A percentile compares a stretch with the other conserved stretches of the same genome.
phyloP scores from a whole-genome alignment of 2,888 invertebrate species.

The Amphipyra berbera region DNA sequence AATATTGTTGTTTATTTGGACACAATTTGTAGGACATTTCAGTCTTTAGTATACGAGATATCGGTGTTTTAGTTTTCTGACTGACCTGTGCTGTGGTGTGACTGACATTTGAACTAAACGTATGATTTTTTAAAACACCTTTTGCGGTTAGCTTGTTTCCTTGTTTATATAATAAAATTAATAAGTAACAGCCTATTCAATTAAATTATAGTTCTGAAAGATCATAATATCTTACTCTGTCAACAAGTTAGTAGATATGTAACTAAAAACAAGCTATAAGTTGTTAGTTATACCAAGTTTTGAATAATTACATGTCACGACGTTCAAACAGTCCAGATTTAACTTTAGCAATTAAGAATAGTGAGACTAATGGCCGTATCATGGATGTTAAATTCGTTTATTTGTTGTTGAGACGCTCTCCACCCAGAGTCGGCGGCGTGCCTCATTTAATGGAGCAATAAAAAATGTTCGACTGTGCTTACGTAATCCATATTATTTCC shows the following conservation, averaged over 20 bases:
- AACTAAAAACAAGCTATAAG: constrained; percentile 35
- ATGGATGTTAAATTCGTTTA: constrained; percentile 78
- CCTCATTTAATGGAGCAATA: constrained; percentile 89
- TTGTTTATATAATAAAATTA: neutral
- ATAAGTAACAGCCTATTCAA: neutral
- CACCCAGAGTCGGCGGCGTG: constrained; percentile 84
- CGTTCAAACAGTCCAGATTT: constrained; percentile 70
- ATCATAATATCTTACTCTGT: constrained; percentile 19
- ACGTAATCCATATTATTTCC: constrained; percentile 89
- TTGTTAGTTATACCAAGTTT: constrained; percentile 47
- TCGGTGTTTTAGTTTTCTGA: no score
- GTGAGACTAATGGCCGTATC: constrained; percentile 77
- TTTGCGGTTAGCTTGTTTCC: neutral
- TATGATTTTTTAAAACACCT: no score
- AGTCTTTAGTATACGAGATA: no score
- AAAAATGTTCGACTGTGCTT: constrained; percentile 89
- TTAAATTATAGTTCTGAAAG: constrained; percentile 1
- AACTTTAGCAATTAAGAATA: constrained; percentile 77
- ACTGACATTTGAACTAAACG: no score
- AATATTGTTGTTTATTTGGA: no score
- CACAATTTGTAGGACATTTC: no score
- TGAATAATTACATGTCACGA: constrained; percentile 64
- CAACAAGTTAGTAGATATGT: constrained; percentile 29
- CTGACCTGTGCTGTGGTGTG: no score
- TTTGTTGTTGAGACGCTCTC: constrained; percentile 81